Evolutionary conservation across 2,113 vertebrate genomes (phyloP).

Genomic region (Craseonycteris thonglongyai): DNA sequence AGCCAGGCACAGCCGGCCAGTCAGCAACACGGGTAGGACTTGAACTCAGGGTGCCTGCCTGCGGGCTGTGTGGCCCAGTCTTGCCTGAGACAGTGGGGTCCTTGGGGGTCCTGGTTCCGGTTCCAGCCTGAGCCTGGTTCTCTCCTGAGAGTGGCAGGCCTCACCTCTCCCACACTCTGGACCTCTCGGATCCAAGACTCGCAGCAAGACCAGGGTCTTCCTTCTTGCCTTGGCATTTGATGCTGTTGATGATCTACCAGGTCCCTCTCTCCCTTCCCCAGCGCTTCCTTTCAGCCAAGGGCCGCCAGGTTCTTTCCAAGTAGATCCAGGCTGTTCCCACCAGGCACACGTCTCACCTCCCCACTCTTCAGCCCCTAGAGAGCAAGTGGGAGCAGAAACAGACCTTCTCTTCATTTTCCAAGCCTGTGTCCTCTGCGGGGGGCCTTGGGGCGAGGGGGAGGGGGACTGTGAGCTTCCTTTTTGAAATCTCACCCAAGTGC

Average conservation of each 20-base stretch:
- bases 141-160: rapidly evolving
- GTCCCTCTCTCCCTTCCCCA: neutral
- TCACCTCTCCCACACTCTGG: neutral
- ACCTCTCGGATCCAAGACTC: neutral
- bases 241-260: too few species aligned
- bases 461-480: neutral
- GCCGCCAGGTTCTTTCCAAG: neutral
- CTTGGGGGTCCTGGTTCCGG: neutral
- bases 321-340: neutral
- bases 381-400: neutral
- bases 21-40: rapidly evolving
- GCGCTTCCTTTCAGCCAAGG: rapidly evolving
- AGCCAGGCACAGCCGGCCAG: rapidly evolving
- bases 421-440: neutral
- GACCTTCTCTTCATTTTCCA: too few species aligned
- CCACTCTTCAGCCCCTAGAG: neutral
- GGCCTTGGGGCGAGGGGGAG: neutral
- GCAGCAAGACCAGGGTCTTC: neutral
- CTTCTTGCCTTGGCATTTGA: neutral
- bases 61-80: rapidly evolving
- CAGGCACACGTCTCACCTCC: neutral
- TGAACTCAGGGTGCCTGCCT: neutral
- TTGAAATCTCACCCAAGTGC: neutral
- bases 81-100: too few species aligned
- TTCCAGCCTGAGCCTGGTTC: neutral